A percentile compares a stretch with the other conserved stretches of the same genome.
phyloP scores from a whole-genome alignment of 2,888 invertebrate genomes.

The Eilema caniola region DNA sequence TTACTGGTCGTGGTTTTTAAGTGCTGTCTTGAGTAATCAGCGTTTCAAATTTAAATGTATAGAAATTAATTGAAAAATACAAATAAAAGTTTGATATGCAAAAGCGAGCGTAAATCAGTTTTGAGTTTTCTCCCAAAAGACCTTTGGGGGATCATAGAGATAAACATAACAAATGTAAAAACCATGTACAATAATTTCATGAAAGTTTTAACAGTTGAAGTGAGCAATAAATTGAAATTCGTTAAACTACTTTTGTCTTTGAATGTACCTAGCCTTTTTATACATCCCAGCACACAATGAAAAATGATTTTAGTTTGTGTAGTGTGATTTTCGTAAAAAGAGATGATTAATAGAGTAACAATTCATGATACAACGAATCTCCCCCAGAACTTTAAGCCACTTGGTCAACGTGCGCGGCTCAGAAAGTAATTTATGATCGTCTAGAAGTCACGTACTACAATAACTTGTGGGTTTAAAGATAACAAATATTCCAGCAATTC shows the following conservation, averaged over 20 bases:
- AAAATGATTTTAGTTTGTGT: not conserved
- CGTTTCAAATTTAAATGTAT: no score
- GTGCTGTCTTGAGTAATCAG: no score
- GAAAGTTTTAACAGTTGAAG: not conserved
- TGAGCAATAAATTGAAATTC: not conserved
- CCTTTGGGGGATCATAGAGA: no score
- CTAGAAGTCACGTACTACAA: conserved; percentile 19
- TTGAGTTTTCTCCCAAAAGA: no score
- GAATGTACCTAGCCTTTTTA: not conserved
- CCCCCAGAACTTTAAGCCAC: not conserved
- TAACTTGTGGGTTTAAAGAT: conserved; percentile 14
- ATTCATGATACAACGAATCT: not conserved
- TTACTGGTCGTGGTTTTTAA: no score
- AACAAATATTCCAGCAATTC: conserved; percentile 16
- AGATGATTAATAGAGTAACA: not conserved
- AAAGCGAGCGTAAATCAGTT: no score
- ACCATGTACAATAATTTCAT: not conserved
- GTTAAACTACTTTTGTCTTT: not conserved
- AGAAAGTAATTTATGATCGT: conserved; percentile 13
- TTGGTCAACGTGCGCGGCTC: conserved; percentile 7
- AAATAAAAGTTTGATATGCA: no score
- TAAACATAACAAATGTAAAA: no score
- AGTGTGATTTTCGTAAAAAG: not conserved
- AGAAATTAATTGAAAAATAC: no score
- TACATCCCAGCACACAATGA: not conserved